These are phyloP conservation scores for Epirrhoe alternata DNA, from an alignment of 2,888 invertebrate genomes.

Conservation along the genomic window DNA sequence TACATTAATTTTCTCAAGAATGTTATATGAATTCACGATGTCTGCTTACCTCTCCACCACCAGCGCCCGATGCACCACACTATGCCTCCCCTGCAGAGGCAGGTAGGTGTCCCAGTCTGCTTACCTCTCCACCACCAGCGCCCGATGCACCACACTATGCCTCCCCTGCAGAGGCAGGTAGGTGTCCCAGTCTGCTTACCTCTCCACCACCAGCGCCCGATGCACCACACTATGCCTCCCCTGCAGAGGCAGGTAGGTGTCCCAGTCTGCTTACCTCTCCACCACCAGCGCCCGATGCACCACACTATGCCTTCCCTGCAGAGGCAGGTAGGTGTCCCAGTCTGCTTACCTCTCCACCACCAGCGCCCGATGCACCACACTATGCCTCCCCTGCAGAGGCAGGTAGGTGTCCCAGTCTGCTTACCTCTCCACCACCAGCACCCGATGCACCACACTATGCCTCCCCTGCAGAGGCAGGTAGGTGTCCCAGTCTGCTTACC, in stretches of 20 bases:
- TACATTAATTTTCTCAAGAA: no score
- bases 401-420: slow-evolving; percentile 95
- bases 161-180: slow-evolving; percentile 93
- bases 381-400: slow-evolving; percentile 91
- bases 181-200: slow-evolving; percentile 94
- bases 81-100: slow-evolving; percentile 91
- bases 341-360: slow-evolving; percentile 92
- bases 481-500: slow-evolving; percentile 94
- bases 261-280: slow-evolving; percentile 94
- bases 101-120: slow-evolving; percentile 95
- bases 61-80: slow-evolving; percentile 92
- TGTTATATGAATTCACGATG: no score
- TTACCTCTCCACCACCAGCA: slow-evolving; percentile 91
- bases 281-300: slow-evolving; percentile 92
- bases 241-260: slow-evolving; percentile 93
- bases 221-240: slow-evolving; percentile 92
- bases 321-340: slow-evolving; percentile 94
- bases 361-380: slow-evolving; percentile 92
- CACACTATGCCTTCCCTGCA: slow-evolving; percentile 92
- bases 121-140: slow-evolving; percentile 91
- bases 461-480: slow-evolving; percentile 93
- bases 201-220: slow-evolving; percentile 91
- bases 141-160: slow-evolving; percentile 91
- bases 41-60: slow-evolving; percentile 83
- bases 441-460: slow-evolving; percentile 91